Conservation (phyloP, 2,797 vertebrate species). For the Pagetopsis macropterus region DNA sequence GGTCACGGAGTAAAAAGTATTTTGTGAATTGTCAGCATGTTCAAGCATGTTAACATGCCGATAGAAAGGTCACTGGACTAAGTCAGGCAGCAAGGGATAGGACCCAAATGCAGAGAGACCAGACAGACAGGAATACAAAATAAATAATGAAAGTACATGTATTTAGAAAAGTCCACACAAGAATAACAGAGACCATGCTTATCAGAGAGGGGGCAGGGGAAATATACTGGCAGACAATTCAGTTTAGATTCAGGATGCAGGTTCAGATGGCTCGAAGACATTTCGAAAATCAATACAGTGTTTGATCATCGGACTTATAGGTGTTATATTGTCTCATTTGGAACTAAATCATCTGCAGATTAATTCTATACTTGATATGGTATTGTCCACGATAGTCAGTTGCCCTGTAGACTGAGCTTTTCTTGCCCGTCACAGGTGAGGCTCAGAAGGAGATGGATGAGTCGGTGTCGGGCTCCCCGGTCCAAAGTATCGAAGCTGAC, state of each 20-base stretch:
- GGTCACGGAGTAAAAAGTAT: not conserved
- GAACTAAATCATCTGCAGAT: too few relatives aligned
- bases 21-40: not conserved
- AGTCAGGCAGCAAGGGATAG: not conserved
- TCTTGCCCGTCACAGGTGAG: constrained; percentile 49
- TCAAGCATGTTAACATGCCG: not conserved
- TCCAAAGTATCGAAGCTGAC: constrained; percentile 28
- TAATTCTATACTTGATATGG: too few relatives aligned
- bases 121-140: not conserved
- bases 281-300: not conserved
- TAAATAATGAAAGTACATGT: too few relatives aligned
- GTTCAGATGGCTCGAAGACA: too few relatives aligned
- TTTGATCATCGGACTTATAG: too few relatives aligned
- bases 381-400: too few relatives aligned
- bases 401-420: not conserved
- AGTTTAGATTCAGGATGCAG: not conserved
- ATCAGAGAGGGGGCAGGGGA: not conserved
- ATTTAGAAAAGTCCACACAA: not conserved
- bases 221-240: not conserved
- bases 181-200: not conserved
- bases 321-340: too few relatives aligned
- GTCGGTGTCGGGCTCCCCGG: constrained; percentile 46
- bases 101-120: not conserved
- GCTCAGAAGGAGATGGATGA: constrained; percentile 63
- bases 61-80: not conserved